A percentile compares a stretch with the other conserved stretches of the same genome.
These are phyloP conservation scores for Megamerina dolium DNA, from an alignment of 2,888 invertebrate species.

Conservation along the genomic window DNA sequence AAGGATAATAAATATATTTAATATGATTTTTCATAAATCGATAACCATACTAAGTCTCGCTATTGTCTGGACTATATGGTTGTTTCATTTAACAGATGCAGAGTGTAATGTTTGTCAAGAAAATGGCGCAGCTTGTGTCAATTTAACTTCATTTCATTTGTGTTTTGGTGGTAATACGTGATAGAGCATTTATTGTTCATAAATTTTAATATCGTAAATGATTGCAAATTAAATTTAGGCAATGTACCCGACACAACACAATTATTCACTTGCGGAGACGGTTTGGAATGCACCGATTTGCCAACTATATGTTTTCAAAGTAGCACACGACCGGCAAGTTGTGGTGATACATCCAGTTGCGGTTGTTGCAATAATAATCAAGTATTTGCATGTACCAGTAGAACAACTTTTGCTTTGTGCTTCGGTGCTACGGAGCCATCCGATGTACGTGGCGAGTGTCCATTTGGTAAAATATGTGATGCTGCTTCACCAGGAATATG, in stretches of 20 bases:
- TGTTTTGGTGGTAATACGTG: slow-evolving; percentile 34
- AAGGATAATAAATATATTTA: too few species aligned
- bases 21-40: too few species aligned
- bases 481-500: slow-evolving; percentile 32
- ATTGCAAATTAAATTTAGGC: too few species aligned
- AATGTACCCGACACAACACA: slow-evolving; percentile 26
- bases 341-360: slow-evolving; percentile 39
- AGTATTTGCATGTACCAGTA: slow-evolving; percentile 39
- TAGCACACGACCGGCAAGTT: slow-evolving; percentile 33
- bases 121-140: slow-evolving; percentile 39
- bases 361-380: slow-evolving; percentile 32
- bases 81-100: slow-evolving; percentile 11
- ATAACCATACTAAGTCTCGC: too few species aligned
- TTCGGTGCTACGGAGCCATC: slow-evolving; percentile 35
- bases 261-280: slow-evolving; percentile 34
- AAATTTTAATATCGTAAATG: too few species aligned
- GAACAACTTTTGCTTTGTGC: slow-evolving; percentile 38
- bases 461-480: slow-evolving; percentile 34
- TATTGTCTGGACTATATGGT: too few species aligned
- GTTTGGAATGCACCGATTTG: slow-evolving; percentile 36
- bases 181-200: too few species aligned
- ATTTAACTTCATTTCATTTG: slow-evolving; percentile 34
- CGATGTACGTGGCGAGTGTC: slow-evolving; percentile 33
- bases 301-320: slow-evolving; percentile 40
- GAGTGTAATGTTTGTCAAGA: slow-evolving; percentile 35